Conservation (phyloP, 2,888 invertebrate genomes). For the Ennomos erosarius region DNA sequence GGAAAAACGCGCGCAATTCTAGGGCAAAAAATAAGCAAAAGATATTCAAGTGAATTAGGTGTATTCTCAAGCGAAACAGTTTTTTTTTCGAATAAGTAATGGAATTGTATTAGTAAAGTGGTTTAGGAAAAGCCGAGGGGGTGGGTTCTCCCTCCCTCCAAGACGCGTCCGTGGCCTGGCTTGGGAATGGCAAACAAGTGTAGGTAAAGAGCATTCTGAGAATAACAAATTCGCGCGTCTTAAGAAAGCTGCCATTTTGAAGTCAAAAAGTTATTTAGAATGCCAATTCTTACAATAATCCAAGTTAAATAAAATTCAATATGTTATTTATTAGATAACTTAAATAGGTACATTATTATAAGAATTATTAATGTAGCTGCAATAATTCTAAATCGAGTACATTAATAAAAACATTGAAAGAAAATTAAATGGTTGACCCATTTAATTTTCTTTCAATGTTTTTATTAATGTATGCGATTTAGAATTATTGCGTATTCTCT, state of each 20-base stretch:
- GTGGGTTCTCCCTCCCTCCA: conserved; percentile 6
- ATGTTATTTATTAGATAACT: too few species aligned
- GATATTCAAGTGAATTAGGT: conserved; percentile 36
- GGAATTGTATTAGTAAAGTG: conserved; percentile 48
- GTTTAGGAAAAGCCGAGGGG: conserved; percentile 36
- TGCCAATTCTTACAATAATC: too few species aligned
- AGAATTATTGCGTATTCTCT: conserved; percentile 57
- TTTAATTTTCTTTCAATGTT: too few species aligned
- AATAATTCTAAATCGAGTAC: too few species aligned
- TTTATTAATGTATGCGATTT: too few species aligned
- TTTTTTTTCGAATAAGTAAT: conserved; percentile 46
- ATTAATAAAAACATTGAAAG: too few species aligned
- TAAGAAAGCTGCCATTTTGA: too few species aligned
- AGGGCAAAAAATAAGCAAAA: conserved; percentile 36
- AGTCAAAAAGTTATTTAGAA: too few species aligned
- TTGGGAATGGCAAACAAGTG: conserved; percentile 47
- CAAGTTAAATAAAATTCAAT: too few species aligned
- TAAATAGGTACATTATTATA: too few species aligned
- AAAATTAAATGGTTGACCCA: too few species aligned
- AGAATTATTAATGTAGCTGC: too few species aligned
- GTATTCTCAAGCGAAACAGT: conserved; percentile 28
- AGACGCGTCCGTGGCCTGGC: conserved; percentile 16
- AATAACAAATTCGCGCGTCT: background rate
- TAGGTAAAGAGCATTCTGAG: conserved; percentile 35
- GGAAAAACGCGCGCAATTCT: conserved; percentile 29